Conservation (phyloP, 2,888 invertebrate species). For the Boloria selene region DNA sequence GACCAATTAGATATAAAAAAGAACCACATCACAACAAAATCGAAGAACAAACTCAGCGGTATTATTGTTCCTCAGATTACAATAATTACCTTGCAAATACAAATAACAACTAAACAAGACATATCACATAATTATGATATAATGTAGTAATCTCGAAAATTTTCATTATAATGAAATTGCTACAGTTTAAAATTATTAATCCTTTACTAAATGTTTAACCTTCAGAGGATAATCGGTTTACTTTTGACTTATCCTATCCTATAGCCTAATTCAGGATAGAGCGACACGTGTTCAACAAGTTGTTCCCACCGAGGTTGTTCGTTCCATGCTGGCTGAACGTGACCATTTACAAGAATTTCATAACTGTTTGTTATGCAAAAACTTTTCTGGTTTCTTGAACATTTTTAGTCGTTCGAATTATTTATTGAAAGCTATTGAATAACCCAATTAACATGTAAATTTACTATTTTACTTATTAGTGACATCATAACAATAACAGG, state of each 20-base stretch:
- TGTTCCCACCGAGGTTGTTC: slow-evolving; percentile 66
- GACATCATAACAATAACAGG: slow-evolving; percentile 33
- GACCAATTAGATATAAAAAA: slow-evolving; percentile 32
- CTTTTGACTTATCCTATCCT: slow-evolving; percentile 58
- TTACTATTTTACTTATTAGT: not conserved
- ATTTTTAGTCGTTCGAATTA: slow-evolving; percentile 5
- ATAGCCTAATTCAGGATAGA: slow-evolving; percentile 53
- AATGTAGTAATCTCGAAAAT: slow-evolving; percentile 64
- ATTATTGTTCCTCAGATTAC: slow-evolving; percentile 62
- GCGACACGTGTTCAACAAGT: slow-evolving; percentile 62
- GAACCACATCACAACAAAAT: slow-evolving; percentile 56
- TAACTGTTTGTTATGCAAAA: slow-evolving; percentile 1
- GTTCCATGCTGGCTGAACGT: slow-evolving; percentile 37
- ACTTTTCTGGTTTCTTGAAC: not conserved
- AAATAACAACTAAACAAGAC: slow-evolving; percentile 46
- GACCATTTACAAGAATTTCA: slow-evolving; percentile 1
- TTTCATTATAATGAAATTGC: slow-evolving; percentile 59
- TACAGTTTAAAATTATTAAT: slow-evolving; percentile 58
- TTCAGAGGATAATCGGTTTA: slow-evolving; percentile 65
- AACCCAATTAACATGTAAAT: slow-evolving; percentile 8
- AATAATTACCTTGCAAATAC: slow-evolving; percentile 48
- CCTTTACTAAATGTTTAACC: slow-evolving; percentile 47
- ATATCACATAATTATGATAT: slow-evolving; percentile 47
- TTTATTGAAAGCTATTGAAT: not conserved
- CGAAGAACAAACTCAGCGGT: slow-evolving; percentile 53